Conservation (phyloP, 2,888 invertebrate species). For the Conchocele bisecta region DNA sequence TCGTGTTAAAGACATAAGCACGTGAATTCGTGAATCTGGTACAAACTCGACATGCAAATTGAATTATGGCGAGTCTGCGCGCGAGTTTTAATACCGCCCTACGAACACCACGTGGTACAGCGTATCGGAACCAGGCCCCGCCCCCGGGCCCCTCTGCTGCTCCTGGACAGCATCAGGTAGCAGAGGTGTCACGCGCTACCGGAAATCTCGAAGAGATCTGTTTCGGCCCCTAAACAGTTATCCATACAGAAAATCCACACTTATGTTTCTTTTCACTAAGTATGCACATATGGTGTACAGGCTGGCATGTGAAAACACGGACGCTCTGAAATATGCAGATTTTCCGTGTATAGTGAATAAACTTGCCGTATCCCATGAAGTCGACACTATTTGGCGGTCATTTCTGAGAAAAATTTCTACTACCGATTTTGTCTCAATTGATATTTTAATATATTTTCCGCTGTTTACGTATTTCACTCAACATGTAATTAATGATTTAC, state of each 20-base stretch:
- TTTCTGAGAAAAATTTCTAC: too few relatives aligned
- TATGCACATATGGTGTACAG: not conserved
- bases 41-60: slow-evolving; percentile 62
- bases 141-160: slow-evolving; percentile 39
- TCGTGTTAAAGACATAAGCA: too few relatives aligned
- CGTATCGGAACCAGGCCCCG: slow-evolving; percentile 31
- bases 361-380: too few relatives aligned
- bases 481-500: too few relatives aligned
- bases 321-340: too few relatives aligned
- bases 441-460: too few relatives aligned
- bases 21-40: too few relatives aligned
- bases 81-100: slow-evolving; percentile 20
- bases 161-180: slow-evolving; percentile 27
- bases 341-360: too few relatives aligned
- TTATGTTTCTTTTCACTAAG: slow-evolving; percentile 1
- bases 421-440: too few relatives aligned
- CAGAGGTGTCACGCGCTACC: slow-evolving; percentile 32
- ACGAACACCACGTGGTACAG: slow-evolving; percentile 44
- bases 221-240: slow-evolving; percentile 6
- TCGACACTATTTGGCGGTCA: too few relatives aligned
- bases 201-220: slow-evolving; percentile 32
- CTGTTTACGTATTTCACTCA: too few relatives aligned
- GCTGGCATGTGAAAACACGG: too few relatives aligned
- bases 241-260: slow-evolving; percentile 19
- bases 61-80: slow-evolving; percentile 52